Evolutionary conservation across 2,113 vertebrate species (phyloP).

Genomic region (Coptodon bakossiorum): DNA sequence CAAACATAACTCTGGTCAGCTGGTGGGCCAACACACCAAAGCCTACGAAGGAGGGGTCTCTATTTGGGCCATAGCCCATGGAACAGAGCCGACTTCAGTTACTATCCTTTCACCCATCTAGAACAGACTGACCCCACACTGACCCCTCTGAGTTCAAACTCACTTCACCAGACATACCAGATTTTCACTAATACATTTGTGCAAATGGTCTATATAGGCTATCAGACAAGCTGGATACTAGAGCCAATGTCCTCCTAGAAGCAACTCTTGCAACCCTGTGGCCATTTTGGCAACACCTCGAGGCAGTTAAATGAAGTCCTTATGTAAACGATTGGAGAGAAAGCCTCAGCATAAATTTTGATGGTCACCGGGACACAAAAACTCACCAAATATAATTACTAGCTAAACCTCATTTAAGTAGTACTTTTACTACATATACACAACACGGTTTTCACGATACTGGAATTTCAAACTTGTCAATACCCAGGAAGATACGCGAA

Average conservation of each 20-base stretch:
- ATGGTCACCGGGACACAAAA: neutral
- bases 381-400: neutral
- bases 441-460: neutral
- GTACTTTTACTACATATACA: neutral
- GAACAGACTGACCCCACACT: neutral
- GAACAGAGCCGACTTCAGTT: slow-evolving; percentile 26
- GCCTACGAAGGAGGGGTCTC: slow-evolving; percentile 45
- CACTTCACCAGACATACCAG: neutral
- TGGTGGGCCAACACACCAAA: slow-evolving; percentile 29
- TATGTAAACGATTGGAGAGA: neutral
- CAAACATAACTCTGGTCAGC: slow-evolving; percentile 43
- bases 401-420: neutral
- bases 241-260: neutral
- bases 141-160: neutral
- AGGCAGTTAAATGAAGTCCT: neutral
- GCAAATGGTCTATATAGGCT: neutral
- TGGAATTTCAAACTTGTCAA: neutral
- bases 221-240: neutral
- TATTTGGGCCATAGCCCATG: slow-evolving; percentile 32
- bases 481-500: neutral
- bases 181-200: neutral
- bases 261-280: neutral
- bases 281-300: neutral
- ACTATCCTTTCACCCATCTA: slow-evolving; percentile 16
- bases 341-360: neutral